Evolutionary conservation across 2,888 invertebrate genomes (phyloP).

Genomic region (Philhelius pedissequus): DNA sequence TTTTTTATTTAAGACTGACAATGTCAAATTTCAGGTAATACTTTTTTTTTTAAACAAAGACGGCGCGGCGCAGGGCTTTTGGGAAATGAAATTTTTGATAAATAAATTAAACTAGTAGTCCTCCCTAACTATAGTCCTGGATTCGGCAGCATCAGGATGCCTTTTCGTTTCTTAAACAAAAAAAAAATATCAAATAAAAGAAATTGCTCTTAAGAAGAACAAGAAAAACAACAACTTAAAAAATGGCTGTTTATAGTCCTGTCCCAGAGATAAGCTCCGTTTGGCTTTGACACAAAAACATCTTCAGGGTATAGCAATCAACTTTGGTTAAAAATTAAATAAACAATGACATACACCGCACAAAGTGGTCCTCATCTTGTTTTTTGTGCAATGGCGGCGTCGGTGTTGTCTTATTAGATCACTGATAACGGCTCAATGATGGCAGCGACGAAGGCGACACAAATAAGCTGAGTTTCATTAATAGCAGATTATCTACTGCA

Average conservation of each 20-base stretch:
- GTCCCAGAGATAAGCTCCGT: neutral
- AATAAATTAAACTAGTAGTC: slow-evolving; percentile 6
- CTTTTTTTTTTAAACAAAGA: slow-evolving; percentile 17
- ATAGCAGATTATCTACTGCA: slow-evolving; percentile 60
- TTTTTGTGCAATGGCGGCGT: neutral
- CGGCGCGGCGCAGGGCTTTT: neutral
- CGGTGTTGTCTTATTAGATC: slow-evolving; percentile 1
- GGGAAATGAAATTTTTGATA: slow-evolving; percentile 36
- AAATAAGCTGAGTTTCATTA: slow-evolving; percentile 62
- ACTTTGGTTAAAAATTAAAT: slow-evolving; percentile 36
- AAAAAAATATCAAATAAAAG: neutral
- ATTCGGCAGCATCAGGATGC: neutral
- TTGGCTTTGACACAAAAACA: neutral
- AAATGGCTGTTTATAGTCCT: neutral
- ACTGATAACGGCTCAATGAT: slow-evolving; percentile 16
- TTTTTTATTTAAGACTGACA: slow-evolving; percentile 4
- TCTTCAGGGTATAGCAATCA: neutral
- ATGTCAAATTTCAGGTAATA: neutral
- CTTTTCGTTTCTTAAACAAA: neutral
- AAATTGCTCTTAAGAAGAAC: neutral
- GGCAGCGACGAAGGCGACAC: slow-evolving; percentile 17
- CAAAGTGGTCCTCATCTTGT: slow-evolving; percentile 5
- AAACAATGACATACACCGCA: slow-evolving; percentile 26
- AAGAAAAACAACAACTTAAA: neutral
- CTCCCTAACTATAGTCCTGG: neutral